A percentile compares a stretch with the other conserved stretches of the same genome.
Conservation (phyloP, 2,113 vertebrate genomes). For the Sander lucioperca region DNA sequence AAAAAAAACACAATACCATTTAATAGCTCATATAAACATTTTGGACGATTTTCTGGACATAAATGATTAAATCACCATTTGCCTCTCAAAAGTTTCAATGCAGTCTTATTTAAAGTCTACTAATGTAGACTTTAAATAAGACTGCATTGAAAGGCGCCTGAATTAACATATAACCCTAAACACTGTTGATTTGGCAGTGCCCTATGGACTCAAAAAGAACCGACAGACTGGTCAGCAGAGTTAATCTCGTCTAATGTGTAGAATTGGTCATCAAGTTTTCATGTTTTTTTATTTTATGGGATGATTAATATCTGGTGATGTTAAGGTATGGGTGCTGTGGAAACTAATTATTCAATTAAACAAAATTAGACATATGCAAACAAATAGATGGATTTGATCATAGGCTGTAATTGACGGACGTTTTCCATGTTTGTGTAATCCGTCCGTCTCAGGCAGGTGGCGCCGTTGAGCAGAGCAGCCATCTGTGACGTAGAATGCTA, state of each 20-base stretch:
- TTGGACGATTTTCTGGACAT: not conserved
- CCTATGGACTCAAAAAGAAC: constrained; percentile 20
- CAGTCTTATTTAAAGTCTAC: not conserved
- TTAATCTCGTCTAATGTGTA: not conserved
- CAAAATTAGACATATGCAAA: not conserved
- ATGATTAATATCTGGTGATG: not conserved
- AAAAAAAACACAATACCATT: not conserved
- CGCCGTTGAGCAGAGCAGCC: not conserved
- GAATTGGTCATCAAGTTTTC: not conserved
- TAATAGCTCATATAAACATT: not conserved
- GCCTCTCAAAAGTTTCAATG: not conserved
- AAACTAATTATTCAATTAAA: not conserved
- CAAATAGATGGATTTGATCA: not conserved
- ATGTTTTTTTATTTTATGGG: not conserved
- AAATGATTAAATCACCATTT: not conserved
- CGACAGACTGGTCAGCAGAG: not conserved
- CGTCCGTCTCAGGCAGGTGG: not conserved
- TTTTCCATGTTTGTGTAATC: not conserved
- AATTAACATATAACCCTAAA: not conserved
- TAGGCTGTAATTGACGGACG: too few relatives aligned
- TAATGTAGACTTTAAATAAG: too few relatives aligned
- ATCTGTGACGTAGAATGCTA: not conserved
- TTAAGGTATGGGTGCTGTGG: not conserved
- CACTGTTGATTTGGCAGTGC: constrained; percentile 15
- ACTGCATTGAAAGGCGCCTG: not conserved